phyloP scores from a whole-genome alignment of 2,113 vertebrate species.

The Ophthalmolycus amberensis region DNA sequence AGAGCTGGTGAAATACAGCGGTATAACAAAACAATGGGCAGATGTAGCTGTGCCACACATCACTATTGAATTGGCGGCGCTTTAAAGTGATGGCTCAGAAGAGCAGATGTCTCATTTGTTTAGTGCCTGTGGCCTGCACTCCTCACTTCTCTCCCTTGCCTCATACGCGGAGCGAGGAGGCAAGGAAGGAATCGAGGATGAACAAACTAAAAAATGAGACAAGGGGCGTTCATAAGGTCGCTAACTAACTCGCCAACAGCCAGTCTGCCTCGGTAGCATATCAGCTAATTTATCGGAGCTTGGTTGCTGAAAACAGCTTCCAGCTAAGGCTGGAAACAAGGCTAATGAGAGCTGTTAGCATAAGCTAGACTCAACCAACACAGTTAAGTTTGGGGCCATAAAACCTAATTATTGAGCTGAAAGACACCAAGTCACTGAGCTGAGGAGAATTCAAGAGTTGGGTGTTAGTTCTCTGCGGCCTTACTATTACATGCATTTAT shows the following conservation, averaged over 20 bases:
- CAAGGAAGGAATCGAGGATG: not conserved
- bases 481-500: not conserved
- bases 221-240: not conserved
- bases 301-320: not conserved
- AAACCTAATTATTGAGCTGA: not conserved
- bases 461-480: not conserved
- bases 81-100: not conserved
- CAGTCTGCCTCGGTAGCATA: not conserved
- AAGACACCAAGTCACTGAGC: not conserved
- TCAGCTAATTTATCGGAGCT: not conserved
- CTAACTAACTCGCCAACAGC: not conserved
- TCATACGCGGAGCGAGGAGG: not conserved
- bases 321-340: not conserved
- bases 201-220: not conserved
- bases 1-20: not conserved
- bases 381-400: not conserved
- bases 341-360: not conserved
- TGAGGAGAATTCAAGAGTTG: not conserved
- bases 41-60: not conserved
- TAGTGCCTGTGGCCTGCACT: not conserved
- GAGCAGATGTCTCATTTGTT: not conserved
- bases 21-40: not conserved
- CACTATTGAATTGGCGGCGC: not conserved
- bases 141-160: not conserved
- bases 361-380: not conserved